Evolutionary conservation across 2,797 vertebrate genomes (phyloP).

Genomic region (Hippocampus kuda): DNA sequence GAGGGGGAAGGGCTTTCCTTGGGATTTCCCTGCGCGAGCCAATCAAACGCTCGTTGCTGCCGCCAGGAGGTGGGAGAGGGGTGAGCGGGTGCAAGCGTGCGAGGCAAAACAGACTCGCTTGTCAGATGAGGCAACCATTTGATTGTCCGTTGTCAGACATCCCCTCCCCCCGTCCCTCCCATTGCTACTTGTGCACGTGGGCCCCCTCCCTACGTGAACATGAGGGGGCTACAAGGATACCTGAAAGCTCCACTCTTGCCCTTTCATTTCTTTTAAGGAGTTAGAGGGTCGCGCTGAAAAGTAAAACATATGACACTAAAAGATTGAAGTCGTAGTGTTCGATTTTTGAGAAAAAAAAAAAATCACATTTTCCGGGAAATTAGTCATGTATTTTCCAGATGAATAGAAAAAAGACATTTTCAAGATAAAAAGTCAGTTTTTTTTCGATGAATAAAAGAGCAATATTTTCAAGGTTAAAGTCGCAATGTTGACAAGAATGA

Average conservation of each 20-base stretch:
- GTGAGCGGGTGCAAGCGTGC: constrained; percentile 27
- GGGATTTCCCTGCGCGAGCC: constrained; percentile 53
- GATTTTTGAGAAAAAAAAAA: too few relatives aligned
- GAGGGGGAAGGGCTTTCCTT: constrained; percentile 43
- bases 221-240: neutral
- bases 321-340: too few relatives aligned
- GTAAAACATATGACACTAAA: too few relatives aligned
- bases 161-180: neutral
- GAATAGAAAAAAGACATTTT: too few relatives aligned
- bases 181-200: neutral
- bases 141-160: constrained; percentile 30
- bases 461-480: too few relatives aligned
- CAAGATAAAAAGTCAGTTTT: too few relatives aligned
- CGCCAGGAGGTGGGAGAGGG: constrained; percentile 19
- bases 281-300: too few relatives aligned
- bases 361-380: too few relatives aligned
- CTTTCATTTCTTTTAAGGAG: neutral
- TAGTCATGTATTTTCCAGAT: too few relatives aligned
- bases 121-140: constrained; percentile 33
- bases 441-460: too few relatives aligned
- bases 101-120: constrained; percentile 36
- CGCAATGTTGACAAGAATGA: too few relatives aligned
- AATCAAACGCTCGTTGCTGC: constrained; percentile 45
- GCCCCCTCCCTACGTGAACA: too few relatives aligned
- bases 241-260: neutral